These are phyloP conservation scores for Bettongia penicillata DNA, from an alignment of 2,113 vertebrate genomes.

Conservation along the genomic window DNA sequence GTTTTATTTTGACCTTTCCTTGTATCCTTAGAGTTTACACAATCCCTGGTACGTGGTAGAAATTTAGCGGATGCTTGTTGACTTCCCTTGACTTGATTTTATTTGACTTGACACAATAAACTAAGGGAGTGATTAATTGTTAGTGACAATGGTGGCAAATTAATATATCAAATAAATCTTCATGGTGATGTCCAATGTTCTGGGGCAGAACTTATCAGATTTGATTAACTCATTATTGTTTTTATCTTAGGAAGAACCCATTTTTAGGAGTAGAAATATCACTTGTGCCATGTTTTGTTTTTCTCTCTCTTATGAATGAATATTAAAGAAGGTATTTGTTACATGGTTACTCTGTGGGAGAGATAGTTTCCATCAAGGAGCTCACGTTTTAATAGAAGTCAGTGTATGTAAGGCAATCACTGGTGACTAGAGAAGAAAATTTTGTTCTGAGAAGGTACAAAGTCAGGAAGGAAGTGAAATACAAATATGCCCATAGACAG, in stretches of 20 bases:
- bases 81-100: not conserved
- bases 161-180: not conserved
- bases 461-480: not conserved
- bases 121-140: not conserved
- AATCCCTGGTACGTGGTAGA: not conserved
- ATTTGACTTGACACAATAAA: not conserved
- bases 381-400: not conserved
- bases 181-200: not conserved
- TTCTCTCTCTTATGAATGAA: not conserved
- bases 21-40: not conserved
- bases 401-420: not conserved
- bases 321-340: not conserved
- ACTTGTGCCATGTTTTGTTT: not conserved
- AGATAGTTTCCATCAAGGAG: not conserved
- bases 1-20: not conserved
- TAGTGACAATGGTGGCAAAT: not conserved
- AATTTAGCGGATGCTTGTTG: not conserved
- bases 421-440: not conserved
- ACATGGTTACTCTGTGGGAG: not conserved
- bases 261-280: not conserved
- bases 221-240: not conserved
- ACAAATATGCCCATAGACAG: not conserved
- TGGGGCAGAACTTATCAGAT: not conserved
- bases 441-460: not conserved
- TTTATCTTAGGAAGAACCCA: not conserved